Base-by-base conservation (phyloP, 2,113 vertebrate species). In the Daboia siamensis region DNA sequence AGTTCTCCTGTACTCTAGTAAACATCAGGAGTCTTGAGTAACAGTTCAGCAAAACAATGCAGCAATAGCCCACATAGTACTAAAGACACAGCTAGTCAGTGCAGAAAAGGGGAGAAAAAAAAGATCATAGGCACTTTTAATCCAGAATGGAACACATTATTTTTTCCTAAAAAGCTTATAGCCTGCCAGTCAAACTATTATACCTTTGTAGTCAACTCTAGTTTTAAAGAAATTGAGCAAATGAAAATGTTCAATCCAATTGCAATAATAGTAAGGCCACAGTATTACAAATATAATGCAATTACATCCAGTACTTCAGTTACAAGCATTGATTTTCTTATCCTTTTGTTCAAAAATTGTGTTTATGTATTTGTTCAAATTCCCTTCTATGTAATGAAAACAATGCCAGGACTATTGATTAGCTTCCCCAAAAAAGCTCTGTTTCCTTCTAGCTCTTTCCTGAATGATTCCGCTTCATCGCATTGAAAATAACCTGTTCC, bases 271-370 rank as follows among this genome's bases (percentile, higher is more conserved):
- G 39, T 61, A 90, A 64, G 26, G 59, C 51, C 89, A 64, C 48
- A n/a, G 26, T 20, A 29, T 46, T 69, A 64, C 89, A 90, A 90
- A 52, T 90, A 90, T 64, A 90, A 90, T 64, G 89, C 59, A 69
- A 90, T 90, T 90, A 90, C 20, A 90, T 52, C 59, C 48, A 89
- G 48, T 90, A 33, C 59, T 29, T 69, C 12, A 51, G 57, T 69
- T 69, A 69, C 26, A 69, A 51, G 48, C 26, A 90, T 69, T 90
- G 89, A 90, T 90, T 90, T 90, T 64, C 26, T 64, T 64, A 52
- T 52, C 59, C 44, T 9, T 29, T 52, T 90, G 59, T 48, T 90
- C 48, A 52, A 69, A 61, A 90, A 90, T 48, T 64, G 20, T n/a
- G 29, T 48, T n/a, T 61, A 61, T 51, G 48, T 69, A 90, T 90